Conservation (phyloP, 2,888 invertebrate genomes). For the Eubasilissa splendida region DNA sequence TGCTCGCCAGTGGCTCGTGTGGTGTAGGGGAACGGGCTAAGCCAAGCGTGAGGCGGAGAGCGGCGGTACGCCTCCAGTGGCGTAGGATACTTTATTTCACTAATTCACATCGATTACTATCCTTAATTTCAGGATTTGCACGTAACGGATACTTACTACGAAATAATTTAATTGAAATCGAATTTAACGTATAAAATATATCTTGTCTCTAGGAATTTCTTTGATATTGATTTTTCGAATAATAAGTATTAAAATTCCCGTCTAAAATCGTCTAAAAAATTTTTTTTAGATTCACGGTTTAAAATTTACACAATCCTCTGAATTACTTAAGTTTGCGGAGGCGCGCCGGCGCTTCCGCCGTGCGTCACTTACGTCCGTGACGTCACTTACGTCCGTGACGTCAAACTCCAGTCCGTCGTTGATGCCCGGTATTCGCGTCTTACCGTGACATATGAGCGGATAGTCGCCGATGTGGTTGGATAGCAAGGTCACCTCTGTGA, state of each 20-base stretch:
- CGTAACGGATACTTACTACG: too few relatives aligned
- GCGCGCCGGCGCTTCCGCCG: conserved; percentile 45
- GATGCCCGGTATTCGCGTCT: conserved; percentile 94
- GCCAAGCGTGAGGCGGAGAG: conserved; percentile 53
- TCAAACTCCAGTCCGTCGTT: conserved; percentile 94
- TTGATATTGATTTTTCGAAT: too few relatives aligned
- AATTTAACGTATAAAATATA: too few relatives aligned
- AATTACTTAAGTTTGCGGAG: conserved; percentile 14
- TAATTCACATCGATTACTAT: conserved; percentile 44
- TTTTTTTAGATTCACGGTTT: too few relatives aligned
- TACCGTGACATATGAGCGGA: conserved; percentile 94
- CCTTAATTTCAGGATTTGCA: conserved; percentile 12
- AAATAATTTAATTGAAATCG: too few relatives aligned
- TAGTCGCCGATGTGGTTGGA: conserved; percentile 90
- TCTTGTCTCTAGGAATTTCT: too few relatives aligned
- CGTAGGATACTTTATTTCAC: conserved; percentile 18
- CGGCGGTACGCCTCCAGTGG: conserved; percentile 55
- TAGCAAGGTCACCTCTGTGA: conserved; percentile 87
- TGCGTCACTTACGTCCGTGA: conserved; percentile 59
- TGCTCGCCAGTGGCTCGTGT: conserved; percentile 38
- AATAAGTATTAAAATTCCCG: too few relatives aligned
- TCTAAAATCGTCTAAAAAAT: too few relatives aligned
- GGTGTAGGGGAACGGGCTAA: conserved; percentile 27
- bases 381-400: conserved; percentile 87
- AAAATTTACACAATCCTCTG: too few relatives aligned